These are phyloP conservation scores for Melinopterus prodromus DNA, from an alignment of 2,888 invertebrate species.

Conservation along the genomic window DNA sequence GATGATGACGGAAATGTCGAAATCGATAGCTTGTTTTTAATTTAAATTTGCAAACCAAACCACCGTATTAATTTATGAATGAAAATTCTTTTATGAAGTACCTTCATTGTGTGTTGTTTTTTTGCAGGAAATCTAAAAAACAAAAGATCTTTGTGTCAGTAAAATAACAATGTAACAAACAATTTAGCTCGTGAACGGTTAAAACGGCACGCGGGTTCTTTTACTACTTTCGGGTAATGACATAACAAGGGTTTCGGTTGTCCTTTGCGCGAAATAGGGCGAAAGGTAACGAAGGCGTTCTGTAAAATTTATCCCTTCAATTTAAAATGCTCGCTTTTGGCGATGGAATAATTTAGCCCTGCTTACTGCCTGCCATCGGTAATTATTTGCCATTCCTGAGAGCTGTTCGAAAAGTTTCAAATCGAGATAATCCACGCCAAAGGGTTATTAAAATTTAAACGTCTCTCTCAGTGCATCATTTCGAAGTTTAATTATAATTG, in stretches of 20 bases:
- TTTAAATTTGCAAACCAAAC: background rate
- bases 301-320: background rate
- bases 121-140: background rate
- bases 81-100: background rate
- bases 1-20: too few species aligned
- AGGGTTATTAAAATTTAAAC: background rate
- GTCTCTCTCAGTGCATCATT: background rate
- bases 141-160: background rate
- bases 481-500: background rate
- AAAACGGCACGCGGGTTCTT: background rate
- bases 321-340: background rate
- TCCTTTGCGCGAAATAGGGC: background rate
- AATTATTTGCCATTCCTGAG: background rate
- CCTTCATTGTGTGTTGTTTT: background rate
- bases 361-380: background rate
- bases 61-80: background rate
- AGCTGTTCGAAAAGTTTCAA: background rate
- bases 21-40: too few species aligned
- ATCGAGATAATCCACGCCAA: background rate
- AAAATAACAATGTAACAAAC: background rate
- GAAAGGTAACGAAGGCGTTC: background rate
- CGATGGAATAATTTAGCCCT: background rate
- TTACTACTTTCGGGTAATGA: conserved; percentile 4
- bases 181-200: background rate
- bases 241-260: background rate